Percentiles rank a stretch among this genome's conserved stretches.
Conservation (phyloP, 2,888 invertebrate species). For the Hetaerina titia region DNA sequence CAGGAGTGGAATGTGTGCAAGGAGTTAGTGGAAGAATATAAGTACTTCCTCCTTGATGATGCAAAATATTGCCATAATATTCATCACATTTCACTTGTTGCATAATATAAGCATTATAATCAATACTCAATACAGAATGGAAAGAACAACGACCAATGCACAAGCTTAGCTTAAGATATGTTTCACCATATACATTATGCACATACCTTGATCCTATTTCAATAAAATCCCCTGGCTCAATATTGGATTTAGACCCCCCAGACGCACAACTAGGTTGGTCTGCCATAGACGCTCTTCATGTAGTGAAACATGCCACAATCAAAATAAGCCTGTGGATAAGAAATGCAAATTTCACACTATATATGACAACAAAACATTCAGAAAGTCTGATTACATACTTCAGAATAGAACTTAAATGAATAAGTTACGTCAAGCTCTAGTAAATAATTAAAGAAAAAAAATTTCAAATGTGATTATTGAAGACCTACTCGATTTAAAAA, state of each 20-base stretch:
- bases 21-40: neutral
- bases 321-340: conserved; percentile 72
- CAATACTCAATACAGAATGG: neutral
- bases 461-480: neutral
- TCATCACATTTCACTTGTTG: neutral
- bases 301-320: conserved; percentile 81
- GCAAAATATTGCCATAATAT: neutral
- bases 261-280: conserved; percentile 90
- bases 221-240: conserved; percentile 71
- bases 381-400: neutral
- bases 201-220: conserved; percentile 68
- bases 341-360: neutral
- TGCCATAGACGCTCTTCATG: conserved; percentile 93
- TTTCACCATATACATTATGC: neutral
- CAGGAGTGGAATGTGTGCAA: neutral
- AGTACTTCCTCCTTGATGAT: too few relatives aligned
- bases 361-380: neutral
- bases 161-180: neutral
- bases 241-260: conserved; percentile 82
- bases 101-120: neutral
- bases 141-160: neutral
- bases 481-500: neutral
- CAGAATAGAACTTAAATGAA: too few relatives aligned
- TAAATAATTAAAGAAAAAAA: neutral
- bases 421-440: too few relatives aligned